Base-by-base conservation (phyloP, 2,888 invertebrate genomes). In the Monochamus alternatus region DNA sequence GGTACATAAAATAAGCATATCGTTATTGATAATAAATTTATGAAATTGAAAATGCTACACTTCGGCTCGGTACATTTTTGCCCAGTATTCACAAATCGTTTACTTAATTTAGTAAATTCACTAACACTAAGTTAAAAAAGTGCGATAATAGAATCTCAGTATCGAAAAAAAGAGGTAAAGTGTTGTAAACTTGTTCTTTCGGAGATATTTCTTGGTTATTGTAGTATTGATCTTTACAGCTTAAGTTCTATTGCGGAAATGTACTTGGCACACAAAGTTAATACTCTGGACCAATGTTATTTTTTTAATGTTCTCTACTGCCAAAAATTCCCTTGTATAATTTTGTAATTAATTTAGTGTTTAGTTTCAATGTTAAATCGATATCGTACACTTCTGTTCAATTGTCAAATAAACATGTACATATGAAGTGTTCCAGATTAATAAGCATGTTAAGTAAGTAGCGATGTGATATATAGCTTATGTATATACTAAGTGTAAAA, bases 381-480 rank as follows among this genome's bases (percentile, higher is more conserved):
- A 74, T 70, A 63, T 76, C 71, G 71, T 75, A 72, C 66, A 62
- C 62, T 69, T 66, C 9, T 31, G 22, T 64, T 75, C 55, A 68
- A 74, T 78, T 71, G 73, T 67, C 76, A 72, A 71, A 76, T 74
- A 72, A 73, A 67, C 30, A 63, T 78, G 78, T 81, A 78, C 63
- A 79, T 77, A 78, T 62, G 63, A 71, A 71, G 74, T 76, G 75
- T 76, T 76, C 75, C 77, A 76, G 80, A 80, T 82, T 80, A 83
- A 84, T 75, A 79, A 81, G 84, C 84, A 84, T 84, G 82, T 83
- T 85, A 83, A 82, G 83, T 84, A 82, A 84, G 86, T 87, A 87
- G 86, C 84, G 82, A 86, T 87, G 87, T 85, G 86, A 85, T 87
- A 87, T 86, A 86, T 87, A 87, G 86, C 86, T 86, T 86, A 83